Conservation (phyloP, 2,888 invertebrate species). For the Acrobasis suavella region DNA sequence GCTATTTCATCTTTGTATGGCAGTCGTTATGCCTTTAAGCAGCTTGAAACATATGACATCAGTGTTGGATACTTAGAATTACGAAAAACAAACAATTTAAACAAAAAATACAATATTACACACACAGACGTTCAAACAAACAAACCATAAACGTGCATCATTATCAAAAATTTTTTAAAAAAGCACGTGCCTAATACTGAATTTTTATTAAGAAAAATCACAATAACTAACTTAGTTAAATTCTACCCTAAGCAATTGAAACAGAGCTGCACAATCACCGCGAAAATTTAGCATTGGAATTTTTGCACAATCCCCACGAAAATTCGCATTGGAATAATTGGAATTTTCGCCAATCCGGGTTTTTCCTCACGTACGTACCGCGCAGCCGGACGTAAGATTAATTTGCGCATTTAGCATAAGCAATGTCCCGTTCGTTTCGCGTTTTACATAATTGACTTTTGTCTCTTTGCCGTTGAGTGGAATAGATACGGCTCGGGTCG, state of each 20-base stretch:
- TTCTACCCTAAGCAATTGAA: slow-evolving; percentile 1
- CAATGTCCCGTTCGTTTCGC: slow-evolving; percentile 20
- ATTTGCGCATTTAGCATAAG: slow-evolving; percentile 24
- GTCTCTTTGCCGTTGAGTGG: slow-evolving; percentile 14
- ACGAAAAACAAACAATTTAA: too few relatives aligned
- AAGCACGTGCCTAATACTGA: neutral
- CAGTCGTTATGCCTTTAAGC: too few relatives aligned
- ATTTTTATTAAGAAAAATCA: neutral
- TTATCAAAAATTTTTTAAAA: too few relatives aligned
- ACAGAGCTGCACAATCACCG: slow-evolving; percentile 9
- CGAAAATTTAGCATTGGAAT: neutral
- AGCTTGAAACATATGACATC: too few relatives aligned
- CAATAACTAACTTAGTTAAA: slow-evolving; percentile 12
- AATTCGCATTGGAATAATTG: slow-evolving; percentile 13
- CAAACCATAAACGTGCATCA: too few relatives aligned
- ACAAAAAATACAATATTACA: too few relatives aligned
- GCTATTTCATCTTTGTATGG: too few relatives aligned
- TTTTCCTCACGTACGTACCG: slow-evolving; percentile 18
- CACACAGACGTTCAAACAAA: too few relatives aligned
- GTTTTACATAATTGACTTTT: slow-evolving; percentile 24
- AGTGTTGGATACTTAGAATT: too few relatives aligned
- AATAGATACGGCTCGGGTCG: slow-evolving; percentile 20
- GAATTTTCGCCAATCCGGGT: slow-evolving; percentile 18
- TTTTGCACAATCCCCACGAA: too few relatives aligned
- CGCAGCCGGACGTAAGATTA: slow-evolving; percentile 16